These are phyloP conservation scores for Chrysodeixis includens DNA, from an alignment of 2,888 invertebrate species.

Conservation along the genomic window DNA sequence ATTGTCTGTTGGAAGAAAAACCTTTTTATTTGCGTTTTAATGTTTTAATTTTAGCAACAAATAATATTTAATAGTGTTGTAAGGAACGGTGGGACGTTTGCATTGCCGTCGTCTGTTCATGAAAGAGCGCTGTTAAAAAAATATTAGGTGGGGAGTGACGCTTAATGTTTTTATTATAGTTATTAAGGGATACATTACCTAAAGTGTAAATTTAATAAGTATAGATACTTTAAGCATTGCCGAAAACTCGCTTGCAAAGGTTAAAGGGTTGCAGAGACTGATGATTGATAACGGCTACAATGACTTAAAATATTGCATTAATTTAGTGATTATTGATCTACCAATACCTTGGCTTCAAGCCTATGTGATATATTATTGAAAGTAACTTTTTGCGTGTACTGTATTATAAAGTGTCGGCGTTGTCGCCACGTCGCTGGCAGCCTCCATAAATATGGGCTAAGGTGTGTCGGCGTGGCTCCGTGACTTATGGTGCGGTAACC, in stretches of 20 bases:
- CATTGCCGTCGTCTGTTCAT: constrained; percentile 66
- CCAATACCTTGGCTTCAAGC: not conserved
- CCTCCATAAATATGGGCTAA: constrained; percentile 73
- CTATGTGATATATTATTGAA: not conserved
- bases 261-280: no score
- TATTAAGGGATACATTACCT: constrained; percentile 52
- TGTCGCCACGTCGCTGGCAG: constrained; percentile 64
- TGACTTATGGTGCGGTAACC: constrained; percentile 64
- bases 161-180: constrained; percentile 53
- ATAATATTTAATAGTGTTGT: constrained; percentile 83
- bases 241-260: no score
- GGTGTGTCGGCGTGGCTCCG: constrained; percentile 62
- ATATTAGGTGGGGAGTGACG: constrained; percentile 53
- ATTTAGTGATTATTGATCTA: not conserved
- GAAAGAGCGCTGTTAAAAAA: constrained; percentile 59
- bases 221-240: no score
- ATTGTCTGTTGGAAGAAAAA: constrained; percentile 74
- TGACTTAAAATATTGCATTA: no score
- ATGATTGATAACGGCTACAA: no score
- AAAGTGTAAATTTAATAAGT: constrained; percentile 41
- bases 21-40: constrained; percentile 76
- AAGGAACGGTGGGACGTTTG: constrained; percentile 79
- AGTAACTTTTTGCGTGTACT: constrained; percentile 25
- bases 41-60: constrained; percentile 86
- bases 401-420: constrained; percentile 20